A percentile compares a stretch with the other conserved stretches of the same genome.
Evolutionary conservation across 1,140 invertebrate species (phyloP).

Genomic region (Chelonus insularis): DNA sequence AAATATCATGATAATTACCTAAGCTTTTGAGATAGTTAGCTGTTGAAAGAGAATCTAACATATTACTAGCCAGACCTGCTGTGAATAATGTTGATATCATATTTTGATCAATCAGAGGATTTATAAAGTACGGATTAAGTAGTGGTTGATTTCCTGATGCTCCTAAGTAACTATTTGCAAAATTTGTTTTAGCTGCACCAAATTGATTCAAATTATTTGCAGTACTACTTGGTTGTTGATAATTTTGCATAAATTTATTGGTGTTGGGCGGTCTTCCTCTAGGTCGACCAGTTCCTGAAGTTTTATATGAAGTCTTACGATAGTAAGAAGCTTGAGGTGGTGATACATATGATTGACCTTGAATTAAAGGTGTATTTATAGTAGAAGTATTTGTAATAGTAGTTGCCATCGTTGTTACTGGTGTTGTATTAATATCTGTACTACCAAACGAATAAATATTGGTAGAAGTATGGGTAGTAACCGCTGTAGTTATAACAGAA

Average conservation of each 20-base stretch:
- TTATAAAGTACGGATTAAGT: slow-evolving; percentile 51
- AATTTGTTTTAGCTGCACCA: slow-evolving; percentile 39
- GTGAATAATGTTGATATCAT: slow-evolving; percentile 50
- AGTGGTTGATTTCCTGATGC: slow-evolving; percentile 42
- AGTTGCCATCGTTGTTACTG: too few species aligned
- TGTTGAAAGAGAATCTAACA: slow-evolving; percentile 46
- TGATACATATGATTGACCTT: slow-evolving; percentile 29
- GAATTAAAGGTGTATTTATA: slow-evolving; percentile 21
- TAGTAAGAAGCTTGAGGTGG: slow-evolving; percentile 33
- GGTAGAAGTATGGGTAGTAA: too few species aligned
- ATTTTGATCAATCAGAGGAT: slow-evolving; percentile 48
- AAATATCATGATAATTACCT: slow-evolving; percentile 50
- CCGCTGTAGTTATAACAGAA: too few species aligned
- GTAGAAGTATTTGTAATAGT: not conserved
- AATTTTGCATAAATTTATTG: too few species aligned
- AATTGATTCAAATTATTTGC: slow-evolving; percentile 47
- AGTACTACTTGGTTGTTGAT: slow-evolving; percentile 42
- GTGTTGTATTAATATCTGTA: too few species aligned
- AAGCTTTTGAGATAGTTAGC: slow-evolving; percentile 51
- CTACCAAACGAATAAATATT: too few species aligned
- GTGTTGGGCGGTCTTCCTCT: slow-evolving; percentile 52
- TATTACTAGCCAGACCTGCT: slow-evolving; percentile 40
- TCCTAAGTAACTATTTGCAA: slow-evolving; percentile 43
- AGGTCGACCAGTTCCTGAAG: slow-evolving; percentile 42
- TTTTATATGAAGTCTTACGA: slow-evolving; percentile 34